phyloP scores from a whole-genome alignment of 2,888 invertebrate species.

The Hydriomena furcata region DNA sequence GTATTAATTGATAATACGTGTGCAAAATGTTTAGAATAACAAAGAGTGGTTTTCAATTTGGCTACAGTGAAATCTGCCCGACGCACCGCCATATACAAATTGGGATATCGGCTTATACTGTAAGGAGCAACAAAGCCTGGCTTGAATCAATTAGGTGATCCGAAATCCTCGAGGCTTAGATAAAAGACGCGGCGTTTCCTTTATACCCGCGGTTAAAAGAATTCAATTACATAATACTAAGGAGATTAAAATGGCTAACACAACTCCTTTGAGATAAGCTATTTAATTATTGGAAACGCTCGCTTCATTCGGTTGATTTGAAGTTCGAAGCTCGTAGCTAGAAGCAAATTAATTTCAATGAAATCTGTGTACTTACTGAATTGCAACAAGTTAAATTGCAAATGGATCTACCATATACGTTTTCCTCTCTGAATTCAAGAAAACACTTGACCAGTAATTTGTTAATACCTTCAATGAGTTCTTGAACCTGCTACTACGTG shows the following conservation, averaged over 20 bases:
- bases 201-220: slow-evolving; percentile 76
- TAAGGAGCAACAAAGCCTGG: slow-evolving; percentile 57
- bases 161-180: slow-evolving; percentile 62
- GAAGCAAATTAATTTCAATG: slow-evolving; percentile 26
- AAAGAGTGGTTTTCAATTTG: slow-evolving; percentile 13
- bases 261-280: slow-evolving; percentile 70
- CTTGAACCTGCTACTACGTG: too few relatives aligned
- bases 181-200: slow-evolving; percentile 72
- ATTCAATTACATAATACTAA: slow-evolving; percentile 79
- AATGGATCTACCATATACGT: too few relatives aligned
- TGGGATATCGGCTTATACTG: slow-evolving; percentile 40
- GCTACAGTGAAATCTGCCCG: slow-evolving; percentile 10
- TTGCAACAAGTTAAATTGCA: slow-evolving; percentile 2
- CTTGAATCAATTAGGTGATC: slow-evolving; percentile 71
- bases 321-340: slow-evolving; percentile 41
- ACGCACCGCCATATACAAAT: slow-evolving; percentile 18
- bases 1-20: background rate
- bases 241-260: slow-evolving; percentile 76
- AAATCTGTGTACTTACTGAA: slow-evolving; percentile 17
- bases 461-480: too few relatives aligned
- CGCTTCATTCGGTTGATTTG: slow-evolving; percentile 48
- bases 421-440: too few relatives aligned
- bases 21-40: slow-evolving; percentile 2
- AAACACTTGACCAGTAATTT: too few relatives aligned
- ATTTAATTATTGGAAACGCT: slow-evolving; percentile 66